Evolutionary conservation across 2,113 vertebrate genomes (phyloP).

Genomic region (Brienomyrus longianalis): DNA sequence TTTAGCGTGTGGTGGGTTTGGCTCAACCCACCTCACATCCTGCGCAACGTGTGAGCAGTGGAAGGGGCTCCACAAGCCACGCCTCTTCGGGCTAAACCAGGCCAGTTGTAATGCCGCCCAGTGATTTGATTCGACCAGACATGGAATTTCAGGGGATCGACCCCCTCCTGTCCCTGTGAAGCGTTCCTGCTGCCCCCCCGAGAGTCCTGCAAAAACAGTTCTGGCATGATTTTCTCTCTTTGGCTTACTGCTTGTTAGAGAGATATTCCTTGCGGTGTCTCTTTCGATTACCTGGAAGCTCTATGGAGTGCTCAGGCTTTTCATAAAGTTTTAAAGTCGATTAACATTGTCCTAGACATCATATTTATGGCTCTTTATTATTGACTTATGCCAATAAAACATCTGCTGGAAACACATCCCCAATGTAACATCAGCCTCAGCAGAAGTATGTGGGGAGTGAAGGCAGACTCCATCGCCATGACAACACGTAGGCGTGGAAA

Average conservation of each 20-base stretch:
- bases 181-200: not conserved
- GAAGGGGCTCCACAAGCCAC: not conserved
- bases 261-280: not conserved
- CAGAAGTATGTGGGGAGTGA: not conserved
- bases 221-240: not conserved
- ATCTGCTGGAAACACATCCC: not conserved
- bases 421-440: not conserved
- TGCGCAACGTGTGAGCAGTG: not conserved
- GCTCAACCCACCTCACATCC: not conserved
- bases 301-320: not conserved
- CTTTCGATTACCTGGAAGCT: not conserved
- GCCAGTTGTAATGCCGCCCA: not conserved
- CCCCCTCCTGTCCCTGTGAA: not conserved
- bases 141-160: not conserved
- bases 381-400: not conserved
- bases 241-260: not conserved
- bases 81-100: not conserved
- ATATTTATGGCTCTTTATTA: not conserved
- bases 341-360: not conserved
- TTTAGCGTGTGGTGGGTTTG: not conserved
- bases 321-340: not conserved
- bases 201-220: not conserved
- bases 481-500: slow-evolving; percentile 8
- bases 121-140: not conserved
- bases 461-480: not conserved